phyloP scores from a whole-genome alignment of 2,113 vertebrate species.

The Emydocephalus ijimae region DNA sequence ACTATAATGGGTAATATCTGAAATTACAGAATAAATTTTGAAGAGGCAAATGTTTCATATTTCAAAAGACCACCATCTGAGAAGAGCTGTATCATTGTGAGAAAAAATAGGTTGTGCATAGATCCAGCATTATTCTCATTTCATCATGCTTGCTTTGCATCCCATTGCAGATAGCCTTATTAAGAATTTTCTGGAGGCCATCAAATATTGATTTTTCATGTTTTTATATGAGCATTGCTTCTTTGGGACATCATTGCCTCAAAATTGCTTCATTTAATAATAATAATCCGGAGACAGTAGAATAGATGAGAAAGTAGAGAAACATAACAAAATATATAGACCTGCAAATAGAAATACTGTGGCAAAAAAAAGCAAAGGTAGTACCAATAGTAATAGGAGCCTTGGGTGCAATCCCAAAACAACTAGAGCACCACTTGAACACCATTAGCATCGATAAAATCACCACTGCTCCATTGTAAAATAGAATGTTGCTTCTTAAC shows the following conservation, averaged over 20 bases:
- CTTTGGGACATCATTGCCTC: background rate
- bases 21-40: background rate
- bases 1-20: background rate
- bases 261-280: background rate
- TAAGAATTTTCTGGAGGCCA: background rate
- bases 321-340: background rate
- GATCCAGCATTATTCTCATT: background rate
- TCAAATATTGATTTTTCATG: background rate
- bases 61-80: background rate
- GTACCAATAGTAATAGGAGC: background rate
- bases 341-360: background rate
- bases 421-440: background rate
- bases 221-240: background rate
- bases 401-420: background rate
- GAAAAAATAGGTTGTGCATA: background rate
- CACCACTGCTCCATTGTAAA: background rate
- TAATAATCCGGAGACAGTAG: background rate
- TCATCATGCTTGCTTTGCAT: background rate
- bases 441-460: background rate
- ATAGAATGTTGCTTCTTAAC: background rate
- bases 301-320: background rate
- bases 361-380: background rate
- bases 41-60: background rate
- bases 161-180: background rate
- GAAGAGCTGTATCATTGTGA: background rate